phyloP scores from a whole-genome alignment of 2,797 vertebrate species.

The Saxicola maurus region DNA sequence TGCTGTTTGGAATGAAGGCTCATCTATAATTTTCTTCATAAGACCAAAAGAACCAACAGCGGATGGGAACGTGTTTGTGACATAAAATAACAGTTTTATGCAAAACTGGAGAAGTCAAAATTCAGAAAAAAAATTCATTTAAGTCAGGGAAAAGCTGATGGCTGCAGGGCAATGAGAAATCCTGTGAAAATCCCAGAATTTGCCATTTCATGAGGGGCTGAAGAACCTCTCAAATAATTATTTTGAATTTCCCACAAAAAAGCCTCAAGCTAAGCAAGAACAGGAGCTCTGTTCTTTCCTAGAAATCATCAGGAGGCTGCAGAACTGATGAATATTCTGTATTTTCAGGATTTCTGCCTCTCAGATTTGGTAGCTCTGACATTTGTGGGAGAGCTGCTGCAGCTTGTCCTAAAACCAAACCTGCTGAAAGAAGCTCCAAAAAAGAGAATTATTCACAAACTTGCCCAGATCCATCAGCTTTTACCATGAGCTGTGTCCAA shows the following conservation, averaged over 20 bases:
- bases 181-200: not conserved
- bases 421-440: not conserved
- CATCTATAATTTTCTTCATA: not conserved
- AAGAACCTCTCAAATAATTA: not conserved
- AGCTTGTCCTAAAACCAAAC: not conserved
- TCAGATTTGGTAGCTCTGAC: not conserved
- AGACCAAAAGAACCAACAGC: not conserved
- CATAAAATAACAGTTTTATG: not conserved
- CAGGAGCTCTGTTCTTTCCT: not conserved
- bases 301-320: not conserved
- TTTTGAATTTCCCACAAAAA: not conserved
- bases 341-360: not conserved
- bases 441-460: not conserved
- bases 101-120: not conserved
- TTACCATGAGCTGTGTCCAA: rapidly evolving
- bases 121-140: not conserved
- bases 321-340: not conserved
- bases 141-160: not conserved
- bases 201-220: not conserved
- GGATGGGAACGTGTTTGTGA: rapidly evolving
- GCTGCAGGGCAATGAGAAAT: not conserved
- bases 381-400: not conserved
- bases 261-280: not conserved
- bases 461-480: not conserved
- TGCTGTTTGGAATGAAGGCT: not conserved